Percentiles rank a stretch among this genome's conserved stretches.
phyloP scores from a whole-genome alignment of 37 sponge, comb jelly and placozoan species.

The Bolinopsis microptera region DNA sequence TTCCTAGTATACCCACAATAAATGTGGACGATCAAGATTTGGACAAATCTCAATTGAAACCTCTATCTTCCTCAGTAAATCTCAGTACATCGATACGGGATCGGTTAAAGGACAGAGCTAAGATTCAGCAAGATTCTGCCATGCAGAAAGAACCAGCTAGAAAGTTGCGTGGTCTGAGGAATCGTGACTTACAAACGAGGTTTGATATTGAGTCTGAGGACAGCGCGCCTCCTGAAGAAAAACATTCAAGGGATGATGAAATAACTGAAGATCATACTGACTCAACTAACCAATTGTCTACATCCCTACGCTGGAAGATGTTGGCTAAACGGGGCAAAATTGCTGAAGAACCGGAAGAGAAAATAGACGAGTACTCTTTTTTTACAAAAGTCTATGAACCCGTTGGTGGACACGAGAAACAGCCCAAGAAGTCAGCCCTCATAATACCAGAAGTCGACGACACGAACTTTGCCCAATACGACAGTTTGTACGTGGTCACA shows the following conservation, averaged over 20 bases:
- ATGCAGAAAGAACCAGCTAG: slow-evolving; percentile 36
- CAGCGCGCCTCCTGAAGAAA: background rate
- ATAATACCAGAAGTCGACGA: slow-evolving; percentile 34
- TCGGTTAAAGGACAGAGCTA: slow-evolving; percentile 37
- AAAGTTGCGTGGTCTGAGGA: slow-evolving; percentile 17
- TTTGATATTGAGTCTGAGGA: slow-evolving; percentile 17
- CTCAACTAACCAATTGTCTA: background rate
- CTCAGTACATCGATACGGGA: slow-evolving; percentile 35
- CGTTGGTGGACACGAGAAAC: background rate
- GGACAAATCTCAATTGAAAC: slow-evolving; percentile 10
- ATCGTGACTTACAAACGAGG: slow-evolving; percentile 24
- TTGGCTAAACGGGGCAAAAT: slow-evolving; percentile 28
- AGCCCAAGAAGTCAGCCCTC: background rate
- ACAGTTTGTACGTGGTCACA: slow-evolving; percentile 22
- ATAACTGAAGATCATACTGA: background rate
- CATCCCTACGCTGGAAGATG: background rate
- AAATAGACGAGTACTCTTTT: slow-evolving; percentile 33
- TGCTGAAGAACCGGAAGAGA: background rate
- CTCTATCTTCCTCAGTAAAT: slow-evolving; percentile 1
- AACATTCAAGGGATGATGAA: background rate
- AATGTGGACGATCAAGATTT: background rate
- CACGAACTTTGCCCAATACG: slow-evolving; percentile 4
- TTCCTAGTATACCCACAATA: background rate
- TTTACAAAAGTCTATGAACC: slow-evolving; percentile 49
- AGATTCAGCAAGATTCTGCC: background rate